Base-by-base conservation (phyloP, 2,888 invertebrate species). In the Itoplectis maculator region DNA sequence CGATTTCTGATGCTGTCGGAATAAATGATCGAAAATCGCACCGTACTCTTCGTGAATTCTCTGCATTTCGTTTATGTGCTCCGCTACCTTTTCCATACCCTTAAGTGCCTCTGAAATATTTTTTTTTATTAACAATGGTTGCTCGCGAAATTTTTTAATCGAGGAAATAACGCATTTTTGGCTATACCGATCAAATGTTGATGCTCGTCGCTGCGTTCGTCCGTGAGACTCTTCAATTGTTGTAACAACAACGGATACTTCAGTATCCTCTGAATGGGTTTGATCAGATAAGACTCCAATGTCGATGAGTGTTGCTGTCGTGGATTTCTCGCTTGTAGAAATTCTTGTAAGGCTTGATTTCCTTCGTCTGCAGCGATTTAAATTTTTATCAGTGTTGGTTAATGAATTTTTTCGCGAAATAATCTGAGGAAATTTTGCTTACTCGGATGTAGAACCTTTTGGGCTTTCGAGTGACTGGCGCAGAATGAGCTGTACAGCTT, bases 51-150 rank as follows among this genome's bases (percentile, higher is more conserved):
- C 99, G 93, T 99, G 99, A 91, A 99, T 99, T 94, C 99, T 96
- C 95, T 99, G 99, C 99, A 99, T 99, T 94, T 99, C 99, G 94
- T 99, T 99, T 91, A 99, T 99, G 94, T 99, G 99, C 94, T 99
- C 99, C 63, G 99, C 99, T 88, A 99, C 99, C 93, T 98, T 98
- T 93, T 99, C 99, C 99, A 99, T 99, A 87, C 98, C 98, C 93
- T 98, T 97, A 77, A 98, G 95, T 87, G 98, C 98, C 95, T 98
- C 98, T 98, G 95, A 85, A 93, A 93, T 77, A n/a, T n/a, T n/a
- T n/a, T n/a, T n/a, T n/a, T n/a, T n/a, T n/a, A n/a, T n/a, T n/a
- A n/a, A n/a, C n/a, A n/a, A n/a, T n/a, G n/a, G n/a, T n/a, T n/a
- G n/a, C n/a, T n/a, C n/a, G n/a, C n/a, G n/a, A n/a, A n/a, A n/a